phyloP scores from a whole-genome alignment of 2,113 vertebrate species.

The Maccullochella peelii region DNA sequence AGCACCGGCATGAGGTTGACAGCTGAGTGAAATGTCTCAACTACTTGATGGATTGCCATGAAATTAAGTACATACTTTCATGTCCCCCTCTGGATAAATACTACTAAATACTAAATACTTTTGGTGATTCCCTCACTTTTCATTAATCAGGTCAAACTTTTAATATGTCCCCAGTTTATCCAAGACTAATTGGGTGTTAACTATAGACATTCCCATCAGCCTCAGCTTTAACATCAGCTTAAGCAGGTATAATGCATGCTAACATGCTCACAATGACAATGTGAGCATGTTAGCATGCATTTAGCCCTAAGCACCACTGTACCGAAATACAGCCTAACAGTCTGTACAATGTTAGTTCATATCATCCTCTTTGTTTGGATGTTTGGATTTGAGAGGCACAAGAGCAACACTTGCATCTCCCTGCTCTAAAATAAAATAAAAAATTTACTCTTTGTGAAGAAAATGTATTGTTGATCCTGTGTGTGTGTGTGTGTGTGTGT shows the following conservation, averaged over 20 bases:
- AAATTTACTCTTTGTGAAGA: neutral
- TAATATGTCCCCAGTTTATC: neutral
- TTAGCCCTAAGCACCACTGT: neutral
- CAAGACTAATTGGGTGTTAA: too few species aligned
- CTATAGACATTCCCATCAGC: neutral
- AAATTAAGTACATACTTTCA: neutral
- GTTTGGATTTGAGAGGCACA: conserved; percentile 28
- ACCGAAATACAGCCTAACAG: neutral
- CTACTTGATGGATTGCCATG: neutral
- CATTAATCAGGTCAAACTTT: neutral
- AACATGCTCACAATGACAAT: too few species aligned
- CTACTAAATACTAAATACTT: too few species aligned
- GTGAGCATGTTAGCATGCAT: neutral
- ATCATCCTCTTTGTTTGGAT: neutral
- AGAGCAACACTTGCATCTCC: neutral
- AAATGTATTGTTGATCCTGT: neutral
- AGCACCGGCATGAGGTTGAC: too few species aligned
- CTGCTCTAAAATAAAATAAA: conserved; percentile 19
- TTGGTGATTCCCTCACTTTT: neutral
- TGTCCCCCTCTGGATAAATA: neutral
- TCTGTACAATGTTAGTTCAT: neutral
- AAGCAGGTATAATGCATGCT: too few species aligned
- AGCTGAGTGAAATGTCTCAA: too few species aligned
- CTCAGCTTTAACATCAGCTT: too few species aligned
- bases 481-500: neutral